Percentiles rank a stretch among this genome's conserved stretches.
Evolutionary conservation across 2,888 invertebrate genomes (phyloP).

Genomic region (Acanthopleura granulata): DNA sequence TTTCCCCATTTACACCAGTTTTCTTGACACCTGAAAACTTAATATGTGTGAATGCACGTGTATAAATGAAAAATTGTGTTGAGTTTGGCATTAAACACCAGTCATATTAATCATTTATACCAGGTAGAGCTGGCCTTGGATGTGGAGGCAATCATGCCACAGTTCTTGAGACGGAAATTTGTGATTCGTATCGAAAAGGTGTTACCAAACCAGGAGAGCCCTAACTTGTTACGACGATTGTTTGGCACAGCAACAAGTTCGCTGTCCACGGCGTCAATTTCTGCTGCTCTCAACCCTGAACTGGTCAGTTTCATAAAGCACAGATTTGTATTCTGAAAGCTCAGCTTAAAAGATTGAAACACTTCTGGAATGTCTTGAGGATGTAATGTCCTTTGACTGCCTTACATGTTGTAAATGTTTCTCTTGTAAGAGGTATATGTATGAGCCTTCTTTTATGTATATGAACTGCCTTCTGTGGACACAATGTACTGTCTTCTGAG

Average conservation of each 20-base stretch:
- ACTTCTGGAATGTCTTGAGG: neutral
- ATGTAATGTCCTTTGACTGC: neutral
- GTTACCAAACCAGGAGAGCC: constrained; percentile 58
- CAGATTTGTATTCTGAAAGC: neutral
- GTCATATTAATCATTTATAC: constrained; percentile 30
- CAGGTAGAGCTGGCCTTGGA: constrained; percentile 70
- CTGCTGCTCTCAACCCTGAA: constrained; percentile 63
- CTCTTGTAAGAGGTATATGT: too few relatives aligned
- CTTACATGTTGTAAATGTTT: neutral
- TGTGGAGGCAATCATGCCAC: constrained; percentile 70
- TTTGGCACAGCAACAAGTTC: constrained; percentile 40
- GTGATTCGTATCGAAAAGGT: constrained; percentile 57
- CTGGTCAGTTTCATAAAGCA: constrained; percentile 46
- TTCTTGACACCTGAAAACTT: too few relatives aligned
- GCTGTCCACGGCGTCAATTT: constrained; percentile 50
- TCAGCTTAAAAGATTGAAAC: neutral
- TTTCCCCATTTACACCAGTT: too few relatives aligned
- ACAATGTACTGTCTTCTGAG: too few relatives aligned
- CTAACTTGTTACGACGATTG: constrained; percentile 37
- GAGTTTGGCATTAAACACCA: too few relatives aligned
- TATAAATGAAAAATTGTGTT: too few relatives aligned
- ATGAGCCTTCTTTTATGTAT: too few relatives aligned
- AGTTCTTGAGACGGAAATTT: constrained; percentile 64
- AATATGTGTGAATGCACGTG: too few relatives aligned
- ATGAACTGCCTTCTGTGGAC: too few relatives aligned